Base-by-base conservation (phyloP, 92 coral and sea anemone genomes). In the Actinernus sp. region DNA sequence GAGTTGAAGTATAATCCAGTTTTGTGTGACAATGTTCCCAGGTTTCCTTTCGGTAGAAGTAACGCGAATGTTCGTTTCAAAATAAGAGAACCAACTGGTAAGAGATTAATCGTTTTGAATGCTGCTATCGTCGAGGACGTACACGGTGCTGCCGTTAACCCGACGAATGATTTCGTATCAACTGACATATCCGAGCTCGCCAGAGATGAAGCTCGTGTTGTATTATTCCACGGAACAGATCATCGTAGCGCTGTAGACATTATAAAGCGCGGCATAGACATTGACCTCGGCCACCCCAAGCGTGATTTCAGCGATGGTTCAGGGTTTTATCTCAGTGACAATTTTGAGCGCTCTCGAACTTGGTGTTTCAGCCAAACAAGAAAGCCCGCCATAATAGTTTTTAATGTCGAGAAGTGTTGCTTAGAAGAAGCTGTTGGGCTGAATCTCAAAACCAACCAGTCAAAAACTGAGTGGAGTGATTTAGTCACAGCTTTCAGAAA, bases 141-240 rank as follows among this genome's bases (percentile, higher is more conserved):
- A n/a, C n/a, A n/a, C n/a, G n/a, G n/a, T n/a, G n/a, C n/a, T n/a
- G n/a, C n/a, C n/a, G n/a, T n/a, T n/a, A n/a, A n/a, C n/a, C n/a
- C n/a, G n/a, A n/a, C n/a, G n/a, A n/a, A n/a, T n/a, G n/a, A n/a
- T n/a, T n/a, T n/a, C n/a, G n/a, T n/a, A n/a, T n/a, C n/a, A n/a
- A n/a, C n/a, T n/a, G n/a, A n/a, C n/a, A n/a, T n/a, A n/a, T n/a
- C n/a, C n/a, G n/a, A n/a, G n/a, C n/a, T n/a, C n/a, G n/a, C n/a
- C n/a, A n/a, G n/a, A n/a, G n/a, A n/a, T n/a, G n/a, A n/a, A n/a
- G n/a, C 41, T 36, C 14, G 41, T 36, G 41, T 36, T 36, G 7
- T 61, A 24, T 18, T 40, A 19, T 61, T 38, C 16, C 68, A 61
- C 19, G 68, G 68, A 24, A 61, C 68, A 13, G 68, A 26, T 44